Base-by-base conservation (phyloP, 1,140 invertebrate species). In the Cyphomyrmex costatus region DNA sequence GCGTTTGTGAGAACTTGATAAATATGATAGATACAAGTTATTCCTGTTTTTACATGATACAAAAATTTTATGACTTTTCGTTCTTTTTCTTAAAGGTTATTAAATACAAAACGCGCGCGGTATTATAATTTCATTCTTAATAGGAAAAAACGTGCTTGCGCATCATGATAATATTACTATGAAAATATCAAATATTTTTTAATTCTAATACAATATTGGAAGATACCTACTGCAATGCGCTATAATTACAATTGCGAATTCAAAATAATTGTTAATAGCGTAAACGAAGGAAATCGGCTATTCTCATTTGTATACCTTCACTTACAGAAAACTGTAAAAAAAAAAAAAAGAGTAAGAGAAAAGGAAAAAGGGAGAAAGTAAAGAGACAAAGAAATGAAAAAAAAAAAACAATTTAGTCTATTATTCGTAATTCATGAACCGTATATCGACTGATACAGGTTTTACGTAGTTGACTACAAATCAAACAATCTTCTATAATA, bases 141-240 rank as follows among this genome's bases (percentile, higher is more conserved):
- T 56, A 71, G 14, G 30, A 49, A 73, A n/a, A 82, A 82, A 7
- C 10, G 3, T 51, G 3, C 58, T 73, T 36, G 33, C 60, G 8
- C 58, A 36, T 56, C 33, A 24, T 12, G 33, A 82, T 60, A 71
- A 71, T 71, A 56, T 82, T 58, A 46, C 24, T 73, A 82, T 33
- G 21, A 73, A 58, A 70, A 80, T 80, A 80, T 70, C 30, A 49
- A 80, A 42, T 49, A 24, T 71, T 61, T 46, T 80, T 68, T 36
- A 46, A 60, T 58, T 73, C 46, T 58, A 60, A 82, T 66, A 66
- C 30, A 65, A n/a, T 12, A 82, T 10, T 58, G 33, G 19, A 82
- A 71, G 51, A 71, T 78, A 65, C 12, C 19, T 16, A 58, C n/a
- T 65, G 60, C 27, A 63, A 63, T 63, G 16, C 27, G 30, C 49